Evolutionary conservation across 2,797 vertebrate genomes (phyloP).

Genomic region (Tympanoctomys barrerae): DNA sequence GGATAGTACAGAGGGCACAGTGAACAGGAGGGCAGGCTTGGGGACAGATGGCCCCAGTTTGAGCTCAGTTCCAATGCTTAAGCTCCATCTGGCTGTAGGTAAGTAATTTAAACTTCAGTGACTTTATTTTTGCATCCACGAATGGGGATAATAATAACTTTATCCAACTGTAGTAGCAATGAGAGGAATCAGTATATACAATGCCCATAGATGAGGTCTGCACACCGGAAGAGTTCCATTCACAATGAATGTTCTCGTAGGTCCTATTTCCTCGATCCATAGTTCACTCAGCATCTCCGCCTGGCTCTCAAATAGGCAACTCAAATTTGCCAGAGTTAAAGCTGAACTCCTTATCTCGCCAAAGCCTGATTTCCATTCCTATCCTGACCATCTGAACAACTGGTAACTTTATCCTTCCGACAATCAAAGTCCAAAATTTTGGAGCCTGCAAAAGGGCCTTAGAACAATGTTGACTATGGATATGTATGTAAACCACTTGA

Average conservation of each 20-base stretch:
- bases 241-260: accelerated
- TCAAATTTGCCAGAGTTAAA: neutral
- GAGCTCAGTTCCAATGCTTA: neutral
- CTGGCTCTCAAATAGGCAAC: accelerated
- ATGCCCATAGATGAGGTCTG: neutral
- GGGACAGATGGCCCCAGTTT: neutral
- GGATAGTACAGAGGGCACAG: neutral
- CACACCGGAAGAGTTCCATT: neutral
- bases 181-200: neutral
- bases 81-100: accelerated
- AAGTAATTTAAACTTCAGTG: neutral
- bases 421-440: neutral
- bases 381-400: neutral
- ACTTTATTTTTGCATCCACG: neutral
- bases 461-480: neutral
- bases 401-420: neutral
- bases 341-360: neutral
- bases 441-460: neutral
- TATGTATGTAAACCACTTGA: too few species aligned
- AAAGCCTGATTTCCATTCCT: neutral
- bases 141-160: neutral
- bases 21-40: neutral
- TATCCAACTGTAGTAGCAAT: accelerated
- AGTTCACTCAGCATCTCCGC: neutral
- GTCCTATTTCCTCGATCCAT: neutral